Evolutionary conservation across 1,140 invertebrate species (phyloP), one percentile per base, ranked within the genome.

Genomic region (Goniozus legneri): DNA sequence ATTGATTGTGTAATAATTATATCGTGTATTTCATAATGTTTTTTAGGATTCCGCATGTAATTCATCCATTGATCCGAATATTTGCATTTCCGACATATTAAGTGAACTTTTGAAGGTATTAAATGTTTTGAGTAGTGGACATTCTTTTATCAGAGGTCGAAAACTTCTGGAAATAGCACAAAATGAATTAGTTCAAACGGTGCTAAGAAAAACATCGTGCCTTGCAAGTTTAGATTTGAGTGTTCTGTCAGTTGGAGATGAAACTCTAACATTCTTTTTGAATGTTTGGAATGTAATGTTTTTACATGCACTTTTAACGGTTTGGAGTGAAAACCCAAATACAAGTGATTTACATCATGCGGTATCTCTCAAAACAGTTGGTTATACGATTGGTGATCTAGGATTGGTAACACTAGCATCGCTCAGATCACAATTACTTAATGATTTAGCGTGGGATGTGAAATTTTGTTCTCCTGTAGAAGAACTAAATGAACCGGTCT

Each of bases 201-300:
- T 69, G 47, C 44, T 76, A 14, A 42, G n/a, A 18, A 70, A 67
- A 46, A 71, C 71, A 0, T 44, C 49, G 10, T 16, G 44, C 39
- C 43, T 76, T 10, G 44, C 52, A 8, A 54, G 8, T 22, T 47
- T 72, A 20, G 71, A 75, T 53, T 50, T 74, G 1, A 63, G 66
- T 18, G 59, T 71, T 52, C 53, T 75, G 24, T 68, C 67, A 0
- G 58, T 63, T 15, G 70, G 67, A 4, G 50, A 73, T 37, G 69
- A 76, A 32, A 74, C 71, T 0, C 44, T 74, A 10, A 51, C 62
- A 1, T 76, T 76, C 36, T 71, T 72, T 19, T 31, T 71, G 3
- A 76, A 76, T 43, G 38, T 67, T 3, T 71, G 65, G 63, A 76
- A 75, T 53, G 36, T 74, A 8, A 52, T 75, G 50, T 65, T 71